Evolutionary conservation across 1,140 invertebrate species (phyloP), one percentile per base, ranked within the genome.

Genomic region (Drosophila ficusphila): DNA sequence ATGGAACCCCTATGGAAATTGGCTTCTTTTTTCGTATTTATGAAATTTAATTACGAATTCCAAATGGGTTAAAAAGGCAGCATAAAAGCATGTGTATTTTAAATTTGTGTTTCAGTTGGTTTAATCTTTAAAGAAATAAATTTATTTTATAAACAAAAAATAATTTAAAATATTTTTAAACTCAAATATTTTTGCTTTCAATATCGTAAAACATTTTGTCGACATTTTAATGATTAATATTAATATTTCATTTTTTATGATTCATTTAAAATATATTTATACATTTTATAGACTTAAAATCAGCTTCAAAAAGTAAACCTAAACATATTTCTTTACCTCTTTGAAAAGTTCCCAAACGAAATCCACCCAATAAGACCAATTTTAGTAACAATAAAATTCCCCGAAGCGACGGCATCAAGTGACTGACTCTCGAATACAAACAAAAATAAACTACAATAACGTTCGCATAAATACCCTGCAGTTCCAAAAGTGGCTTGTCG

Each of bases 331-430:
- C 3, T 16, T 39, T 16, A 8, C 12, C 12, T 12, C 7, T 9
- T 36, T 9, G 5, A 51, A 21, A 5, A 14, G n/a, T 39, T 39
- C 7, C 16, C 16, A 21, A 41, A 16, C 7, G n/a, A n/a, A n/a
- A n/a, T n/a, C n/a, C n/a, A n/a, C 16, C 16, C 9, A 18, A 18
- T 19, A n/a, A 19, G 34, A 8, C 16, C 4, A 21, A 42, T 27
- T 51, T 29, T 19, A 16, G 6, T 12, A 14, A 14, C 21, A 33
- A 41, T 19, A 27, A 54, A 73, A 73, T 62, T 73, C 70, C 62
- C 11, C 42, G 57, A 65, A 73, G n/a, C 14, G 34, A 18, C 16
- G 57, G 70, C 68, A 73, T 73, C 70, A 73, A 54, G 69, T 73
- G 69, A 73, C 70, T 53, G 38, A 39, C 33, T 67, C 21, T 18